These are phyloP conservation scores for Ashinkailepas kermadecensis DNA, from an alignment of 2,888 invertebrate species.

Conservation along the genomic window DNA sequence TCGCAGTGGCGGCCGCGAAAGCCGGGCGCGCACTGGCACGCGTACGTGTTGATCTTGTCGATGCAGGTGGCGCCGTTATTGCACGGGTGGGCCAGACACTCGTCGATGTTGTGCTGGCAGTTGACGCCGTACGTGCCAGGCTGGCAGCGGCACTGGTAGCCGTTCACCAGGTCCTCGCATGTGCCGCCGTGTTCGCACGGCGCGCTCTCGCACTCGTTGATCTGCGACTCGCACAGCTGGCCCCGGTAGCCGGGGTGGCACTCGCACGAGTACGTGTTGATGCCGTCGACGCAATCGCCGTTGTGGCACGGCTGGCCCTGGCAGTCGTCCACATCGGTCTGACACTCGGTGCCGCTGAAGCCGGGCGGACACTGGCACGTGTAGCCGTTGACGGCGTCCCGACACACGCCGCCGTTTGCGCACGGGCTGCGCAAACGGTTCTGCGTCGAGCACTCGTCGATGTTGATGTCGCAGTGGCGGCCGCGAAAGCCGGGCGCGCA, in stretches of 20 bases:
- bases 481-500: constrained; percentile 87
- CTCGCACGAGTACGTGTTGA: constrained; percentile 32
- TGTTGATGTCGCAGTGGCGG: constrained; percentile 82
- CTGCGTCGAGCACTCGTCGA: constrained; percentile 93
- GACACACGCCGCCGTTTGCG: constrained; percentile 83
- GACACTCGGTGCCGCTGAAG: constrained; percentile 34
- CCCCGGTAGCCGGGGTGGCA: constrained; percentile 34
- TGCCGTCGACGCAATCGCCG: constrained; percentile 32
- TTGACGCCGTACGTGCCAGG: constrained; percentile 81
- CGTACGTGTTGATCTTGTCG: constrained; percentile 86
- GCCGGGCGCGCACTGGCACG: constrained; percentile 84
- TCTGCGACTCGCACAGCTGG: constrained; percentile 82
- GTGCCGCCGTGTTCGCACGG: constrained; percentile 86
- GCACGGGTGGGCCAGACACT: constrained; percentile 90
- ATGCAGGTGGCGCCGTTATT: constrained; percentile 84
- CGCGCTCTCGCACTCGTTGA: constrained; percentile 81
- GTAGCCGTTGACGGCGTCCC: constrained; percentile 81
- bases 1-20: constrained; percentile 84
- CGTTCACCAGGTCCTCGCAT: constrained; percentile 78
- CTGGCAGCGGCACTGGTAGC: constrained; percentile 82
- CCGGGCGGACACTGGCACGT: constrained; percentile 61
- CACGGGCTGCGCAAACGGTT: constrained; percentile 87
- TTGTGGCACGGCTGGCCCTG: constrained; percentile 33
- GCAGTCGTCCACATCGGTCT: constrained; percentile 34
- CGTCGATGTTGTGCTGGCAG: constrained; percentile 90